These are phyloP conservation scores for Mycteria americana DNA, from an alignment of 2,797 vertebrate genomes.

Conservation along the genomic window DNA sequence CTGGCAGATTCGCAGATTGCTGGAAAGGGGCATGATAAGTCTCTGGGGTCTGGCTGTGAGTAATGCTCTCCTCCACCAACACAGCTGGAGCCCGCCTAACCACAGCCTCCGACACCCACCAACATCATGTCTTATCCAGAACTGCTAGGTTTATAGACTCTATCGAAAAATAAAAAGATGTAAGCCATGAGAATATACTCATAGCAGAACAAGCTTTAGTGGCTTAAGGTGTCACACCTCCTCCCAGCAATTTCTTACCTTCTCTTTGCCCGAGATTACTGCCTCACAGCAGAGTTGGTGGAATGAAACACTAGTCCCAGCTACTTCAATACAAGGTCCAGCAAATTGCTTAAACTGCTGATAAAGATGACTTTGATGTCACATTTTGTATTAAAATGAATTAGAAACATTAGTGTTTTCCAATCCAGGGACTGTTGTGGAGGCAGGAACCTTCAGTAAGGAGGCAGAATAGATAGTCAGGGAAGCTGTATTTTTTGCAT, in stretches of 20 bases:
- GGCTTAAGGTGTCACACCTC: not conserved
- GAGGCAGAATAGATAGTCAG: not conserved
- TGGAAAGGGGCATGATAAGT: constrained; percentile 17
- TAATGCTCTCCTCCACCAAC: constrained; percentile 20
- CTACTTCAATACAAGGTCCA: not conserved
- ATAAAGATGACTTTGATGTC: not conserved
- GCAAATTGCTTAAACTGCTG: not conserved
- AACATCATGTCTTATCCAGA: not conserved
- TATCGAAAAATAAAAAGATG: not conserved
- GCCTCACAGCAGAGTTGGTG: not conserved
- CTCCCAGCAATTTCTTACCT: not conserved
- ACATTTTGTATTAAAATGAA: not conserved
- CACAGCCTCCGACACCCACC: not conserved
- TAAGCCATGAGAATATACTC: not conserved
- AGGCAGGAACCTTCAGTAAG: not conserved
- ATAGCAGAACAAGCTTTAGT: not conserved
- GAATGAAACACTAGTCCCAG: not conserved
- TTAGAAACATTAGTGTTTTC: not conserved
- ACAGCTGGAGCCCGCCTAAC: not conserved
- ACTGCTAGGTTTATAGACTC: not conserved
- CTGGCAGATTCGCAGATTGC: constrained; percentile 49
- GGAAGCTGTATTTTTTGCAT: not conserved
- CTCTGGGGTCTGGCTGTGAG: constrained; percentile 8
- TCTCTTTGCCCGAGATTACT: not conserved
- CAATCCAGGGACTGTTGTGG: not conserved